Evolutionary conservation across 2,797 vertebrate genomes (phyloP), one percentile per base, ranked within the genome.

Genomic region (Mormyrus hasselquistii): DNA sequence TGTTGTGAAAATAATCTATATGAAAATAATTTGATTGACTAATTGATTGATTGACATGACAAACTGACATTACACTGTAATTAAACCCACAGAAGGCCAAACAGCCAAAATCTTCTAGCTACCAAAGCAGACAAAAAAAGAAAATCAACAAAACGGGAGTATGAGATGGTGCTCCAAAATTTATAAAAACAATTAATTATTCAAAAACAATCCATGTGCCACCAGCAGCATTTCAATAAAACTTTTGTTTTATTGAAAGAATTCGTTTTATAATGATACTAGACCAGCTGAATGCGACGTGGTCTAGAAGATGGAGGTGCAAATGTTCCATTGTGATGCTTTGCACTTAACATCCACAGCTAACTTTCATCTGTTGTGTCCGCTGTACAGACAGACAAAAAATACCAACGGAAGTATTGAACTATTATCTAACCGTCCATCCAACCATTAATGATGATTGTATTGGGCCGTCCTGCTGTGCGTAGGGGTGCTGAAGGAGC

Each of bases 51-150:
- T 4, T 34, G 5, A 53, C 84, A 55, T 29, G 52, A 41, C 55
- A 25, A 52, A 29, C 5, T 19, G 92, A 91, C 62, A 92, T 55
- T 90, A 93, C 93, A 91, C 82, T 82, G 47, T 1, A 85, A 89
- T 88, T 50, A 69, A 83, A 50, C 1, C 87, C 50, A 34, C 44
- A 88, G 49, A 86, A 53, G 10, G 65, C 14, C 14, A 79, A 89
- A 79, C 16, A 65, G 83, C 12, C 52, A 53, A 53, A 53, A 53
- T 10, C 5, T 52, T 44, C 59, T n/a, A 62, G 44, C 50, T 25
- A 41, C 14, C 2, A 29, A 79, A 55, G 25, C 34, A 10, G 29
- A 65, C 8, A 3, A 22, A 50, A 82, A 85, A 12, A n/a, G 44
- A 8, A 85, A 44, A 82, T 7, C 6, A 44, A 47, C 19, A 47